Evolutionary conservation across 2,888 invertebrate genomes (phyloP).

Genomic region (Mactromeris polynyma): DNA sequence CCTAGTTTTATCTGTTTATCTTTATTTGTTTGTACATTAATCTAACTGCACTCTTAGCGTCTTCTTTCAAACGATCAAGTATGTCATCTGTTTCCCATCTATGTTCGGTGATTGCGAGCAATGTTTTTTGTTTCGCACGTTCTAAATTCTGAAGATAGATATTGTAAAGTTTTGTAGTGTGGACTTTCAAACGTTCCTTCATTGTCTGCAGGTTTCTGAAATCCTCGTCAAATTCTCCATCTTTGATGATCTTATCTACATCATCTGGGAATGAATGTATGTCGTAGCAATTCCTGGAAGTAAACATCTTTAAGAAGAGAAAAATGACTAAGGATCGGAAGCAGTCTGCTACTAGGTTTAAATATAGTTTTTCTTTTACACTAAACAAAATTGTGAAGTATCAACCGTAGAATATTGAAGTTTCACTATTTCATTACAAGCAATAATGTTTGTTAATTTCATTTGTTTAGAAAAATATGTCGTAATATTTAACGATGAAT

Average conservation of each 20-base stretch:
- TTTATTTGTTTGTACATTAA: background rate
- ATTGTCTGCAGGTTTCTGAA: background rate
- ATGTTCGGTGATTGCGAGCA: background rate
- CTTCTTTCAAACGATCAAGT: background rate
- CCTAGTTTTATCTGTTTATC: background rate
- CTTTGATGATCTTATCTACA: background rate
- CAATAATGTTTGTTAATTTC: no score
- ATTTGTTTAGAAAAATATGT: no score
- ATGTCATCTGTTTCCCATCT: background rate
- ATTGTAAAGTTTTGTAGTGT: background rate
- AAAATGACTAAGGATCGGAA: background rate
- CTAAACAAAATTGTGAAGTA: no score
- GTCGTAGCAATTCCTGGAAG: background rate
- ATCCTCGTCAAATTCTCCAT: background rate
- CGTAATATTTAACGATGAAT: no score
- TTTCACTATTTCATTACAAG: no score
- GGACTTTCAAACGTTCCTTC: background rate
- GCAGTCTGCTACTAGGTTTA: no score
- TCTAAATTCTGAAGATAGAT: background rate
- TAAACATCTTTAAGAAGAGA: no score
- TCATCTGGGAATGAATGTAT: background rate
- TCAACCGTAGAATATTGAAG: no score
- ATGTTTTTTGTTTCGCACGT: background rate
- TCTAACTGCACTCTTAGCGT: background rate
- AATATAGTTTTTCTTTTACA: no score